Evolutionary conservation across 2,888 invertebrate species (phyloP).

Genomic region (Dryobotodes eremita): DNA sequence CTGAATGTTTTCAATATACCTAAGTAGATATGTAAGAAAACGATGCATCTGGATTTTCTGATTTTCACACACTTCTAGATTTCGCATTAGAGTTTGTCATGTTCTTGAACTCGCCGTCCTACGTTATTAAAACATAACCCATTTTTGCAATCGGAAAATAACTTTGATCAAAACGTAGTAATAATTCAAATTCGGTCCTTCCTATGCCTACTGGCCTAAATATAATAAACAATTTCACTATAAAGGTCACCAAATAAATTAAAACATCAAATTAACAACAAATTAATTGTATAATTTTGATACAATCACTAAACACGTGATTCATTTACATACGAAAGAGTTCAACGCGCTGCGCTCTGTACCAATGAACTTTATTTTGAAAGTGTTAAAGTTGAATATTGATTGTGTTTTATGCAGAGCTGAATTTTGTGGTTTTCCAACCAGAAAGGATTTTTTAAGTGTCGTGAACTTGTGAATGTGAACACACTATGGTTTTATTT

Average conservation of each 20-base stretch:
- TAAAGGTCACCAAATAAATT: slow-evolving; percentile 16
- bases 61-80: no score
- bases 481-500: slow-evolving; percentile 21
- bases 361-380: slow-evolving; percentile 19
- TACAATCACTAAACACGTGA: slow-evolving; percentile 39
- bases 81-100: neutral
- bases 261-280: slow-evolving; percentile 23
- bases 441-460: slow-evolving; percentile 28
- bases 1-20: neutral
- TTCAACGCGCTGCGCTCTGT: slow-evolving; percentile 67
- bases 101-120: neutral
- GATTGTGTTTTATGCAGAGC: slow-evolving; percentile 5
- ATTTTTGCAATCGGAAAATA: neutral
- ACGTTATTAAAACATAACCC: neutral
- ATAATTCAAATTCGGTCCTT: neutral
- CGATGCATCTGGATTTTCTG: neutral
- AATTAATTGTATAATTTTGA: slow-evolving; percentile 11
- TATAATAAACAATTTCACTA: neutral
- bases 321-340: slow-evolving; percentile 71
- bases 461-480: slow-evolving; percentile 21
- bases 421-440: slow-evolving; percentile 41
- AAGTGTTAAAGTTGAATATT: slow-evolving; percentile 19
- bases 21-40: neutral
- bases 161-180: neutral
- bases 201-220: neutral